phyloP scores from a whole-genome alignment of 1,140 invertebrate species.

The Sipha flava region DNA sequence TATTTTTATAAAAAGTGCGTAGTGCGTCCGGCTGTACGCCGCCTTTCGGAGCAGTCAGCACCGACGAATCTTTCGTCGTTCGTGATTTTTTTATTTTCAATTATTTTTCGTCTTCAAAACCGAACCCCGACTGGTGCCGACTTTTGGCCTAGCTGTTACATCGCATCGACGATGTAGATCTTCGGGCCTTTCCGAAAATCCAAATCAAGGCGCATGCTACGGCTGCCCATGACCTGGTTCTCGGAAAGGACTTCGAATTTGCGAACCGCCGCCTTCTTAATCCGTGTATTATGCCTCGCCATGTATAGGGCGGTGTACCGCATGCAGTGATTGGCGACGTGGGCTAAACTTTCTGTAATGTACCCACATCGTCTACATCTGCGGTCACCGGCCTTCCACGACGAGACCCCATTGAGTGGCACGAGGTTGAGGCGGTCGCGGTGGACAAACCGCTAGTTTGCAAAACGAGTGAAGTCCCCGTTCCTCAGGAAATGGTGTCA shows the following conservation, averaged over 20 bases:
- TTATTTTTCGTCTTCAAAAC: too few relatives aligned
- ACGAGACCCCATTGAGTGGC: conserved; percentile 26
- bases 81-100: too few relatives aligned
- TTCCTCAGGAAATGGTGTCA: conserved; percentile 30
- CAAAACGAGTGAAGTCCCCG: conserved; percentile 36
- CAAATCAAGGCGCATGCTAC: not conserved
- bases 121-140: too few relatives aligned
- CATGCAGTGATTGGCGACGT: not conserved
- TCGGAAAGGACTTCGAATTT: too few relatives aligned
- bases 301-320: not conserved
- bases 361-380: not conserved
- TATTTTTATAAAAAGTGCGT: too few relatives aligned
- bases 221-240: not conserved
- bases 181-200: too few relatives aligned
- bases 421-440: conserved; percentile 35
- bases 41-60: too few relatives aligned
- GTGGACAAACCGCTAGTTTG: conserved; percentile 40
- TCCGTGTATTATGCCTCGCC: too few relatives aligned
- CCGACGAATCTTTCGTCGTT: too few relatives aligned
- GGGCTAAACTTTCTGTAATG: not conserved
- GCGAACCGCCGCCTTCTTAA: too few relatives aligned
- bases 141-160: too few relatives aligned
- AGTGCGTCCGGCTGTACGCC: too few relatives aligned
- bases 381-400: not conserved
- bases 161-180: not conserved